A percentile compares a stretch with the other conserved stretches of the same genome.
phyloP scores from a whole-genome alignment of 2,113 vertebrate genomes.

The Ascaphus truei region DNA sequence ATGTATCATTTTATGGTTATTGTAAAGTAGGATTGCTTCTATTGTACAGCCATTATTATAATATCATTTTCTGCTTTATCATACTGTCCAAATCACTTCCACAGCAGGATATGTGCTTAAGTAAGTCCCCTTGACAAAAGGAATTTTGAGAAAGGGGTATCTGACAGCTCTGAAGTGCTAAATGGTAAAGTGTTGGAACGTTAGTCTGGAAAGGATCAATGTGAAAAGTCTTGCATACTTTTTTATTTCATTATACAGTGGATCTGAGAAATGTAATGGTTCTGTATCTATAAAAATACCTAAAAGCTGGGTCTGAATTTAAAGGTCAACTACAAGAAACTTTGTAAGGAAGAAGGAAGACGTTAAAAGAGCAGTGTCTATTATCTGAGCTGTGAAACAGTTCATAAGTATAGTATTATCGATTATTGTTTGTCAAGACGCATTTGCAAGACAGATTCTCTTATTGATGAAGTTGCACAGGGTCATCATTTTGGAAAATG shows the following conservation, averaged over 20 bases:
- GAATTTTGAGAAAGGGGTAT: not conserved
- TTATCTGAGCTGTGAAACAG: too few relatives aligned
- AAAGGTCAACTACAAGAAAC: not conserved
- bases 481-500: too few relatives aligned
- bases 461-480: too few relatives aligned
- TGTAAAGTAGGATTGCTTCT: constrained; percentile 1
- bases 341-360: too few relatives aligned
- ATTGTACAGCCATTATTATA: constrained; percentile 13
- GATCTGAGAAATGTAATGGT: not conserved
- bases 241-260: not conserved
- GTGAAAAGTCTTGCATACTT: not conserved
- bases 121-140: not conserved
- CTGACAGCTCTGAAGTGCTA: not conserved
- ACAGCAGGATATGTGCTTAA: not conserved
- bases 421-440: too few relatives aligned
- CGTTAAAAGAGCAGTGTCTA: too few relatives aligned
- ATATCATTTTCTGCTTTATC: not conserved
- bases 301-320: not conserved
- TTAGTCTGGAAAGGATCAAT: not conserved
- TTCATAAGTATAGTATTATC: too few relatives aligned
- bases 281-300: not conserved
- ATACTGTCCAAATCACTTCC: constrained; percentile 1
- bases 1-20: not conserved
- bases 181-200: not conserved
- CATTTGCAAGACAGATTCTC: too few relatives aligned